These are phyloP conservation scores for Athetis lepigone DNA, from an alignment of 2,888 invertebrate genomes.

Conservation along the genomic window DNA sequence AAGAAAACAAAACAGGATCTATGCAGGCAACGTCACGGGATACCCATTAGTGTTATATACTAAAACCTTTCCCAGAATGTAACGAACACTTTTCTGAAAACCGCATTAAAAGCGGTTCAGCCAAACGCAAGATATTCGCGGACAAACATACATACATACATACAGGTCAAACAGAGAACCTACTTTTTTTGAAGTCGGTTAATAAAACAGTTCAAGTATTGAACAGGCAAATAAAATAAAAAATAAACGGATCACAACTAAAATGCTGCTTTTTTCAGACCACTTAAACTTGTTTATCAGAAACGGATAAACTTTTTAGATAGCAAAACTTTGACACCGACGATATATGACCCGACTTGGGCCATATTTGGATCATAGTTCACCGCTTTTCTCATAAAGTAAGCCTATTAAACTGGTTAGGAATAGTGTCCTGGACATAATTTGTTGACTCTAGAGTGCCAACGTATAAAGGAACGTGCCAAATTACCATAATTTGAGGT, in stretches of 20 bases:
- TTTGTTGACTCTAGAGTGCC: conserved; percentile 35
- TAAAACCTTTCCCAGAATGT: too few relatives aligned
- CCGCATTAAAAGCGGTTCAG: too few relatives aligned
- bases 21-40: too few relatives aligned
- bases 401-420: conserved; percentile 27
- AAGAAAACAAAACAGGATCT: too few relatives aligned
- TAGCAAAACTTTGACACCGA: not conserved
- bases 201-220: not conserved
- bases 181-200: too few relatives aligned
- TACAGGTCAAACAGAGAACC: too few relatives aligned
- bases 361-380: conserved; percentile 13
- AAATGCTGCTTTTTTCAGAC: not conserved
- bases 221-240: not conserved
- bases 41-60: too few relatives aligned
- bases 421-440: conserved; percentile 27
- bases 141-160: too few relatives aligned
- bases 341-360: not conserved
- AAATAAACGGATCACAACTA: not conserved
- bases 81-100: too few relatives aligned
- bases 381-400: conserved; percentile 4
- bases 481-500: conserved; percentile 55
- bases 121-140: too few relatives aligned
- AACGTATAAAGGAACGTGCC: conserved; percentile 38
- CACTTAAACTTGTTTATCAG: not conserved
- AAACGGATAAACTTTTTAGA: conserved; percentile 11